phyloP scores from a whole-genome alignment of 2,888 invertebrate species.

The Hyppa rectilinea region DNA sequence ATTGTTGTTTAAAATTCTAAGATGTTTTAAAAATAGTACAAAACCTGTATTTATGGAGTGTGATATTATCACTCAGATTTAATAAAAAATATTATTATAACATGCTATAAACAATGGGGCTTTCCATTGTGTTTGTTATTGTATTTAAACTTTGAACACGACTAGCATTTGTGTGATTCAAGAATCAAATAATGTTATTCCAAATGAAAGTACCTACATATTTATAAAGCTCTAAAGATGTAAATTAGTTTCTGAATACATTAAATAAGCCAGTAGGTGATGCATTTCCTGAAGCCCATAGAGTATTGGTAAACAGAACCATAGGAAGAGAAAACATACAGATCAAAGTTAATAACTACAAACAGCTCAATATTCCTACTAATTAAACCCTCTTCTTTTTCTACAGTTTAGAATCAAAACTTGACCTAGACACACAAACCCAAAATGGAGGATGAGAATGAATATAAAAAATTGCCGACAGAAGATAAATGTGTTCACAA shows the following conservation, averaged over 20 bases:
- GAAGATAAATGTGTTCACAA: constrained; percentile 98
- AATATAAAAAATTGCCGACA: constrained; percentile 96
- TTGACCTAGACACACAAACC: constrained; percentile 65
- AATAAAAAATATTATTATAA: background rate
- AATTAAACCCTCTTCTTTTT: background rate
- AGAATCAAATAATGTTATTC: background rate
- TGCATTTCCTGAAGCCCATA: background rate
- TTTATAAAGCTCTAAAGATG: background rate
- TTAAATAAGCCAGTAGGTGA: background rate
- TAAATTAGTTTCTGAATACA: background rate
- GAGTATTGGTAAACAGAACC: background rate
- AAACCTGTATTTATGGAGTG: background rate
- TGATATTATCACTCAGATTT: background rate
- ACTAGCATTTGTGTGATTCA: background rate
- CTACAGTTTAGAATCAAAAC: constrained; percentile 57
- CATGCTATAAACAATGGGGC: background rate
- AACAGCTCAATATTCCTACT: background rate
- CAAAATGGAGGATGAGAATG: constrained; percentile 96
- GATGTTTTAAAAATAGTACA: too few species aligned
- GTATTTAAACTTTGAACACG: background rate
- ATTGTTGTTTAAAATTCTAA: too few species aligned
- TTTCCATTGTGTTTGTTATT: background rate
- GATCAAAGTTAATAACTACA: background rate
- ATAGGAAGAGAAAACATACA: background rate
- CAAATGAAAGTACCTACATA: background rate